A percentile compares a stretch with the other conserved stretches of the same genome.
phyloP scores from a whole-genome alignment of 2,113 vertebrate genomes.

The Tringa solitaria region DNA sequence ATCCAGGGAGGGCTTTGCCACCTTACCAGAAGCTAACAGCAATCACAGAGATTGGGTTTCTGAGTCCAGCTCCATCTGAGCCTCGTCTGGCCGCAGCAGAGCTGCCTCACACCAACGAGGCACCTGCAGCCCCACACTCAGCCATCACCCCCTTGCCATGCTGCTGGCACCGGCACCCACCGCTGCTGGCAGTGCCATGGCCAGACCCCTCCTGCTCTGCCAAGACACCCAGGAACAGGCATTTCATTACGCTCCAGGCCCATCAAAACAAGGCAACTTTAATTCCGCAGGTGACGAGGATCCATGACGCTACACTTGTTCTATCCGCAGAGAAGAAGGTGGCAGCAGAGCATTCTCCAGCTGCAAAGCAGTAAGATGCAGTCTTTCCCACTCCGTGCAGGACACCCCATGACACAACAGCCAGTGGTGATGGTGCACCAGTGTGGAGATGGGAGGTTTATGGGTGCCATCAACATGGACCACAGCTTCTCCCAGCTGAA shows the following conservation, averaged over 20 bases:
- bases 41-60: background rate
- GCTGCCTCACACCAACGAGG: background rate
- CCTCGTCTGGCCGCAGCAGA: rapidly evolving
- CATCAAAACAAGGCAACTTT: background rate
- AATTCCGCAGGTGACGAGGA: background rate
- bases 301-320: rapidly evolving
- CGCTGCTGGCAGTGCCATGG: rapidly evolving
- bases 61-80: background rate
- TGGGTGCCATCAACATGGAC: rapidly evolving
- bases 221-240: rapidly evolving
- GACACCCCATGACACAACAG: rapidly evolving
- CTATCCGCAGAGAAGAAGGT: background rate
- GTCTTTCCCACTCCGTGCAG: rapidly evolving
- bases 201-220: background rate
- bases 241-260: background rate
- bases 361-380: background rate
- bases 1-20: conserved; percentile 30
- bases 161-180: background rate
- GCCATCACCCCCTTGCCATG: background rate
- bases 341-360: background rate
- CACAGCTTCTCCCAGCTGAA: background rate
- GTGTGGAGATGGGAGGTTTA: background rate
- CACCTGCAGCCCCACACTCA: background rate
- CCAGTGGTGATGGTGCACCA: rapidly evolving
- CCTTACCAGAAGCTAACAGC: background rate